phyloP scores from a whole-genome alignment of 2,888 invertebrate genomes.

The Polymixis flavicincta region DNA sequence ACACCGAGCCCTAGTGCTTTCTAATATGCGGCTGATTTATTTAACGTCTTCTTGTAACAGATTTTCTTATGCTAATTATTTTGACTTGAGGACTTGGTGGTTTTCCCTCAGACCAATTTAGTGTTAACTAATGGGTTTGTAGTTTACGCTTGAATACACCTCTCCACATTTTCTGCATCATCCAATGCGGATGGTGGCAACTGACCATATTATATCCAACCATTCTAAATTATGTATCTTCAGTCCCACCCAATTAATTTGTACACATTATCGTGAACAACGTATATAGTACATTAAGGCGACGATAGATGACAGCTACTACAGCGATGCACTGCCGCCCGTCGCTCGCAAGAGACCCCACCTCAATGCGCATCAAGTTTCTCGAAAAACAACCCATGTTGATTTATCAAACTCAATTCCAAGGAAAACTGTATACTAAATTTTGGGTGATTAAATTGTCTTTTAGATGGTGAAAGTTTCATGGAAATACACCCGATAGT shows the following conservation, averaged over 20 bases:
- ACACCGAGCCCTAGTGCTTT: not conserved
- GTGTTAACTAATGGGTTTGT: not conserved
- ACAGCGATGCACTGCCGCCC: too few species aligned
- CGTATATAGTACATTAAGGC: too few species aligned
- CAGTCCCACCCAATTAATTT: conserved; percentile 24
- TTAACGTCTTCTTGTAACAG: conserved; percentile 4
- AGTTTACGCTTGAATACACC: not conserved
- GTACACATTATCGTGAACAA: conserved; percentile 9
- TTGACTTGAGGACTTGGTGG: not conserved
- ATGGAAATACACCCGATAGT: too few species aligned
- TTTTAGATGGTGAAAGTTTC: too few species aligned
- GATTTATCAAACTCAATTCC: too few species aligned
- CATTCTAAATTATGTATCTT: conserved; percentile 22
- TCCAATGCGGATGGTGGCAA: not conserved
- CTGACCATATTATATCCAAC: not conserved
- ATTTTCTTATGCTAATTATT: not conserved
- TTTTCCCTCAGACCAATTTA: not conserved
- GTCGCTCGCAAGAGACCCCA: too few species aligned
- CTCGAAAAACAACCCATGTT: too few species aligned
- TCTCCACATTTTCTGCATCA: not conserved
- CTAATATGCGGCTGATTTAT: conserved; percentile 23
- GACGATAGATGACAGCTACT: too few species aligned
- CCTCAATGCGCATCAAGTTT: too few species aligned
- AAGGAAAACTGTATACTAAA: too few species aligned
- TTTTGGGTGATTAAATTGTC: too few species aligned